Evolutionary conservation across 2,888 invertebrate genomes (phyloP), one percentile per base, ranked within the genome.

Genomic region (Noctua janthina): DNA sequence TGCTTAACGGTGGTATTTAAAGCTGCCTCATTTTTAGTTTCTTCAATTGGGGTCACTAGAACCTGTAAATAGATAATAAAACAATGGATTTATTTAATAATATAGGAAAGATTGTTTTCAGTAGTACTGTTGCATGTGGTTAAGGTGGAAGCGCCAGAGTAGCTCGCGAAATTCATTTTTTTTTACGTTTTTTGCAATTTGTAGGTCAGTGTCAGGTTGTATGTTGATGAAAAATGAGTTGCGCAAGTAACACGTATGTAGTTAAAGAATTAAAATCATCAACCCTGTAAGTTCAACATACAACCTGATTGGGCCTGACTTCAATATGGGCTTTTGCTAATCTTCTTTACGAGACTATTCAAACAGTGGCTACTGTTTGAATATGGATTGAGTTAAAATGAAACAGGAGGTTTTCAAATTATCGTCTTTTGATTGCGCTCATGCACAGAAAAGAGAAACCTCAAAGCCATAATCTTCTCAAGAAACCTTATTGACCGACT

Each of bases 11-110:
- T 94, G 70, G 89, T 93, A 87, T 93, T 93, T 86, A 95, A 85
- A 49, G 92, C 86, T n/a, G 92, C 81, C n/a, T 94, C 94, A 59
- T 86, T 92, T 77, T 88, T 92, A 20, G 92, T 84, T 15, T 93
- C 90, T 23, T 93, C 93, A 54, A 97, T 94, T 2, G 95, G 95
- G 5, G 96, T 95, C 4, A 96, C 96, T 51, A 93, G 84, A 17
- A 96, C 96, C 96, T 96, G 93, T 20, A 91, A 94, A 79, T 75
- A 74, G 74, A 71, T 49, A 68, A 29, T n/a, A 5, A 56, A 56
- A 54, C 20, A 35, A 68, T 86, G n/a, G 74, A 23, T 77, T 11
- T 46, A 46, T 46, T 11, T 13, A 46, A 46, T 11, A 46, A 11
- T 46, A 46, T 46, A 29, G 20, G 20, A 29, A 17, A 71, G 5